These are phyloP conservation scores for Drosophila monieri DNA, from an alignment of 2,888 invertebrate genomes.

Conservation along the genomic window DNA sequence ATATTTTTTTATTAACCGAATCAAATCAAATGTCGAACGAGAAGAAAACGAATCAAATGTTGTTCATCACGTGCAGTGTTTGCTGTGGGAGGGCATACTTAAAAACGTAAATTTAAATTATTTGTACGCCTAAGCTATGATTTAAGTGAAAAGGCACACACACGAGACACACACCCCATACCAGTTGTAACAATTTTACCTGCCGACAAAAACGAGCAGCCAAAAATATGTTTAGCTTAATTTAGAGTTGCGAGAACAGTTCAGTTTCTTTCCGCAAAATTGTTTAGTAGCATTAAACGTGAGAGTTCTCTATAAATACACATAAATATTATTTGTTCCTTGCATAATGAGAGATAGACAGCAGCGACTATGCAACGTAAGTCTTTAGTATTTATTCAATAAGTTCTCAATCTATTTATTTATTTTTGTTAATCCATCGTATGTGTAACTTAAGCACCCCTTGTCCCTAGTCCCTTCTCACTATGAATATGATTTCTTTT, in stretches of 20 bases:
- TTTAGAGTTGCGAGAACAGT: constrained; percentile 38
- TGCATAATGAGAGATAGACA: constrained; percentile 53
- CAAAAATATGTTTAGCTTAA: constrained; percentile 59
- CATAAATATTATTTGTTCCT: constrained; percentile 63
- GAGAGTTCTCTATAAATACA: constrained; percentile 20
- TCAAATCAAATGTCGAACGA: constrained; percentile 21
- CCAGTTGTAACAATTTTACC: constrained; percentile 58
- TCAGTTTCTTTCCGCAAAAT: not conserved
- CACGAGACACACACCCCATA: constrained; percentile 65
- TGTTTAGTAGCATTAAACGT: constrained; percentile 1
- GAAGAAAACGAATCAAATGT: constrained; percentile 47
- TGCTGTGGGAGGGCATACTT: constrained; percentile 26
- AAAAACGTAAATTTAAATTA: constrained; percentile 52
- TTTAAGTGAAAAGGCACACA: constrained; percentile 41
- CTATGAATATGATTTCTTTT: constrained; percentile 28
- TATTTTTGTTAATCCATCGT: constrained; percentile 46
- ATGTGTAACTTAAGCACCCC: constrained; percentile 28
- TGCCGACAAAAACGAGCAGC: constrained; percentile 13
- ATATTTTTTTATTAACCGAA: constrained; percentile 44
- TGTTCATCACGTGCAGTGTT: constrained; percentile 47
- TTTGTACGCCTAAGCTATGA: constrained; percentile 55
- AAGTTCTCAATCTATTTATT: constrained; percentile 44
- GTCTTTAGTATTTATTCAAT: constrained; percentile 49
- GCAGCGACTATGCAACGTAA: constrained; percentile 57
- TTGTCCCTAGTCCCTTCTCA: constrained; percentile 18